phyloP scores from a whole-genome alignment of 2,888 invertebrate genomes.

The Cosmopolites sordidus region DNA sequence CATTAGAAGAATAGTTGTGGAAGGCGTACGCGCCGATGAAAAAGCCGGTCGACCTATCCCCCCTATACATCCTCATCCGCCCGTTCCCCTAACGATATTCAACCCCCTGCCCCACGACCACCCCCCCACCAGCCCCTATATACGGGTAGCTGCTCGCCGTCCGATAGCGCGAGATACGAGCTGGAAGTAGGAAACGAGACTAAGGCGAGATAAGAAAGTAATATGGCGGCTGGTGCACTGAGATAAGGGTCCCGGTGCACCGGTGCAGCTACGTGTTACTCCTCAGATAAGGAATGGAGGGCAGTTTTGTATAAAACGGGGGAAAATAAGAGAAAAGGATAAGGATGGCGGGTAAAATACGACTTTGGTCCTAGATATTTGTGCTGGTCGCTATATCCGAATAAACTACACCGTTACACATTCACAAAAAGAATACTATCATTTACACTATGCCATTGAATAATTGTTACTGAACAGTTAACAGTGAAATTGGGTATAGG shows the following conservation, averaged over 20 bases:
- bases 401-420: no score
- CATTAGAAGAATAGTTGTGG: not conserved
- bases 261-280: constrained; percentile 26
- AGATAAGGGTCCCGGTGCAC: constrained; percentile 26
- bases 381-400: no score
- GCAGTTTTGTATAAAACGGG: constrained; percentile 12
- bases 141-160: constrained; percentile 19
- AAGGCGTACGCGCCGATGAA: constrained; percentile 1
- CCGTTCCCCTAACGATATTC: constrained; percentile 9
- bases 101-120: not conserved
- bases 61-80: not conserved
- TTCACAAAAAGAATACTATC: no score
- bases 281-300: constrained; percentile 11
- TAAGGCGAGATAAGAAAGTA: constrained; percentile 29
- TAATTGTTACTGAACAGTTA: no score
- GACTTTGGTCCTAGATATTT: no score
- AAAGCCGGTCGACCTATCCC: constrained; percentile 11
- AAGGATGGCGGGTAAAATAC: not conserved
- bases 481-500: no score
- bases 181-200: constrained; percentile 29
- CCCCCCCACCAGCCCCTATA: constrained; percentile 9
- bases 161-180: constrained; percentile 28
- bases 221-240: constrained; percentile 27
- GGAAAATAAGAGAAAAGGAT: constrained; percentile 3
- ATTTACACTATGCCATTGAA: no score